A percentile compares a stretch with the other conserved stretches of the same genome.
Evolutionary conservation across 2,888 invertebrate genomes (phyloP).

Genomic region (Plagodis pulveraria): DNA sequence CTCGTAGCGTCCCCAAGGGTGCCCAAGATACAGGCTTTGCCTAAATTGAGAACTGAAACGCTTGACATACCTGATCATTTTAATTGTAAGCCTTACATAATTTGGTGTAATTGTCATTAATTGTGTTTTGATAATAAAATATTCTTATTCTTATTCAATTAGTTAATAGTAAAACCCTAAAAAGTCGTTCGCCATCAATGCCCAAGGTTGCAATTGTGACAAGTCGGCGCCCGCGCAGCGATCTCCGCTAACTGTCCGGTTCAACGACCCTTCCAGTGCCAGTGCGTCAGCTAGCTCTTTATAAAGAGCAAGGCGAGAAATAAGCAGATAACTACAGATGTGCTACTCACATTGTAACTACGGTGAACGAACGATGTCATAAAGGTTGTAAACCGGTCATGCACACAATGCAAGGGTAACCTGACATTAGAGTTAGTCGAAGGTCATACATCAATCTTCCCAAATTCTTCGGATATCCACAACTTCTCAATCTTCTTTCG

Average conservation of each 20-base stretch:
- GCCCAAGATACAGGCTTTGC: no score
- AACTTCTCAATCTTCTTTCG: slow-evolving; percentile 35
- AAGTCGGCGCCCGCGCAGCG: slow-evolving; percentile 59
- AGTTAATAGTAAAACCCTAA: slow-evolving; percentile 25
- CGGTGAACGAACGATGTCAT: slow-evolving; percentile 73
- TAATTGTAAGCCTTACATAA: no score
- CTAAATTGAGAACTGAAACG: no score
- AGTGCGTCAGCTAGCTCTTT: slow-evolving; percentile 79
- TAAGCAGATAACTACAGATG: slow-evolving; percentile 78
- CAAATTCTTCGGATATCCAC: slow-evolving; percentile 30
- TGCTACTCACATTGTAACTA: slow-evolving; percentile 60
- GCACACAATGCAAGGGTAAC: slow-evolving; percentile 61
- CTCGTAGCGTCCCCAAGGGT: no score
- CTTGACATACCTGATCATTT: no score
- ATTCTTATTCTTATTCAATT: no score
- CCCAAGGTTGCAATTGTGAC: slow-evolving; percentile 68
- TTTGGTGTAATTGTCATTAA: no score
- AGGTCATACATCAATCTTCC: slow-evolving; percentile 53
- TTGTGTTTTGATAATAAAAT: no score
- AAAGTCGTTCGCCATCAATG: slow-evolving; percentile 35
- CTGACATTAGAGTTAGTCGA: slow-evolving; percentile 54
- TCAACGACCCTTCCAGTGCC: slow-evolving; percentile 67
- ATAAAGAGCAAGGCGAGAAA: slow-evolving; percentile 80
- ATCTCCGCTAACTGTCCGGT: slow-evolving; percentile 62
- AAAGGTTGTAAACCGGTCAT: slow-evolving; percentile 69